Conservation (phyloP, 64 coral and sea anemone genomes). For the Acropora yongei region DNA sequence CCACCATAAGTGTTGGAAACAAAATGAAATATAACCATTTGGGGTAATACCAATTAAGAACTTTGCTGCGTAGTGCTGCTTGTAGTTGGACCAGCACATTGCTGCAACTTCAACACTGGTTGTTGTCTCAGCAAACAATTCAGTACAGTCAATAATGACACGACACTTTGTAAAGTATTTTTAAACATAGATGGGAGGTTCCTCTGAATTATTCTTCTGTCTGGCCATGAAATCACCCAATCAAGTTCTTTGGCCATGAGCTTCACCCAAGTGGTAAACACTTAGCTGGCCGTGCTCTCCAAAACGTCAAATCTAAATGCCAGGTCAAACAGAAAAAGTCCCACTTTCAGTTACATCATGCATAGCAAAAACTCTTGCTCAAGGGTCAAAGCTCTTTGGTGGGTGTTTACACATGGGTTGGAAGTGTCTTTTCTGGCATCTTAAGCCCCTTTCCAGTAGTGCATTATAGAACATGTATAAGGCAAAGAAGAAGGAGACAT, state of each 20-base stretch:
- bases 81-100: slow-evolving; percentile 67
- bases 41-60: slow-evolving; percentile 70
- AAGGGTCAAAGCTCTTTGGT: slow-evolving; percentile 34
- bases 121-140: slow-evolving; percentile 67
- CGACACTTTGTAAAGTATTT: slow-evolving; percentile 52
- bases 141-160: slow-evolving; percentile 59
- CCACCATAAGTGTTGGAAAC: too few species aligned
- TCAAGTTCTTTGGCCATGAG: background rate
- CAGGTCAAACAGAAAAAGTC: slow-evolving; percentile 49
- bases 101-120: slow-evolving; percentile 18
- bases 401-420: background rate
- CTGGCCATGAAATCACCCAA: slow-evolving; percentile 42
- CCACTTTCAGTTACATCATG: slow-evolving; percentile 62
- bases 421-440: slow-evolving; percentile 27
- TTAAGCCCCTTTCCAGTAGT: slow-evolving; percentile 64
- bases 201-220: background rate
- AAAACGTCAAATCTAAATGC: slow-evolving; percentile 47
- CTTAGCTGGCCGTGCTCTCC: slow-evolving; percentile 9
- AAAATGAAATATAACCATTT: background rate
- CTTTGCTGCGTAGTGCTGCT: slow-evolving; percentile 59
- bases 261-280: slow-evolving; percentile 57
- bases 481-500: too few species aligned
- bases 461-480: slow-evolving; percentile 15
- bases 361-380: slow-evolving; percentile 41
- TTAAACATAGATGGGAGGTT: slow-evolving; percentile 51